A percentile compares a stretch with the other conserved stretches of the same genome.
Conservation (phyloP, 2,113 vertebrate species). For the human (Homo sapiens) region GRCh38 chr11:13104001-13104500, state of each 20-base stretch:
- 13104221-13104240: not conserved
- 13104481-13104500: not conserved
- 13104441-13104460: not conserved
- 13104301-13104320: not conserved
- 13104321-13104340: not conserved
- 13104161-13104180: too few species aligned
- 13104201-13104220: too few species aligned
- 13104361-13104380: not conserved
- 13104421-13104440: not conserved
- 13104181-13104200: too few species aligned
- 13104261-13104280: not conserved
- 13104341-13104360: not conserved
- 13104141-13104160: rapidly evolving
- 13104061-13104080: rapidly evolving
- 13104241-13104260: not conserved
- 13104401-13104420: not conserved
- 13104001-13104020: too few species aligned
- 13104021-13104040: rapidly evolving
- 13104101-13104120: too few species aligned
- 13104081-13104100: too few species aligned
- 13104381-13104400: not conserved
- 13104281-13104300: not conserved
- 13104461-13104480: not conserved
- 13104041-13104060: rapidly evolving
- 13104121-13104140: rapidly evolving